Percentiles rank a stretch among this genome's conserved stretches.
These are phyloP conservation scores for Holacanthella duospinosa DNA, from an alignment of 2,888 invertebrate species.

Conservation along the genomic window DNA sequence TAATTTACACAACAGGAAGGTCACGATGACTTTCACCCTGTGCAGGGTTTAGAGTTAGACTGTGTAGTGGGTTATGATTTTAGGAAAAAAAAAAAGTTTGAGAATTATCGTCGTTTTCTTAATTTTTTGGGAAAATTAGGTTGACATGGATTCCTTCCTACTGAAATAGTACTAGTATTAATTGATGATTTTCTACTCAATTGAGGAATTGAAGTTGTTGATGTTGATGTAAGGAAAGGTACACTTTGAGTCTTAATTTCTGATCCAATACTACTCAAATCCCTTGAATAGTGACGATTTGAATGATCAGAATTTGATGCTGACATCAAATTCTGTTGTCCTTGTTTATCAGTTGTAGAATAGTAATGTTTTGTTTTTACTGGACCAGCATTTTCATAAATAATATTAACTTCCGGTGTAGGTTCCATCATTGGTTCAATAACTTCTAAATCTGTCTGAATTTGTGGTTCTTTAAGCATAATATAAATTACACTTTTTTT, in stretches of 20 bases:
- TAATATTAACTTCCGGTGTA: background rate
- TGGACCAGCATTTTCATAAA: background rate
- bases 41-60: too few relatives aligned
- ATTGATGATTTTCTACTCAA: too few relatives aligned
- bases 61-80: too few relatives aligned
- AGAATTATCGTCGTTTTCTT: background rate
- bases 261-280: background rate
- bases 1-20: too few relatives aligned
- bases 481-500: background rate
- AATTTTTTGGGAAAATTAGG: background rate
- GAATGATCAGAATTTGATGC: background rate
- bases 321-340: background rate
- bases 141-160: background rate
- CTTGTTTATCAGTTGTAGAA: background rate
- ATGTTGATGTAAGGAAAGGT: background rate
- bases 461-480: background rate
- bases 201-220: background rate
- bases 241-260: background rate
- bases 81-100: too few relatives aligned
- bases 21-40: too few relatives aligned
- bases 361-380: background rate
- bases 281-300: background rate
- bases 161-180: too few relatives aligned
- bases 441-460: background rate
- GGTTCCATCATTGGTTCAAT: background rate